Percentiles rank a stretch among this genome's conserved stretches.
Conservation (phyloP, 2,113 vertebrate genomes). For the Notothenia rossii region DNA sequence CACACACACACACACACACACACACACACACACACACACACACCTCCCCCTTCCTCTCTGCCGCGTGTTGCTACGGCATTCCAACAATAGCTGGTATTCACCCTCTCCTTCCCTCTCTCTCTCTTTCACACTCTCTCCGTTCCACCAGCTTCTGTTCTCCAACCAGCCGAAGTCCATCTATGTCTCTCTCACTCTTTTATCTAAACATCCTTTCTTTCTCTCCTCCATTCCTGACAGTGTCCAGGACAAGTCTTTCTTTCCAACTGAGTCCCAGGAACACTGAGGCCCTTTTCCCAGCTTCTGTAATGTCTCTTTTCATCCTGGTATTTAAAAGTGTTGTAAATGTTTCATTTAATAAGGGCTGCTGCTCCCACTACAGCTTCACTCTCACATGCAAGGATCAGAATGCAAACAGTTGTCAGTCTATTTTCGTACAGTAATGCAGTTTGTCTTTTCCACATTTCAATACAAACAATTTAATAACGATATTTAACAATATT, state of each 20-base stretch:
- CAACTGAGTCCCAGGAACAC: conserved; percentile 29
- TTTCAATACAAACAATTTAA: too few relatives aligned
- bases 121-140: conserved; percentile 44
- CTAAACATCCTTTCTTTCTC: conserved; percentile 39
- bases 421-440: too few relatives aligned
- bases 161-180: conserved; percentile 58
- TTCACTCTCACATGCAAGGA: too few relatives aligned
- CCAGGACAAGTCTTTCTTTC: conserved; percentile 44
- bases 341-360: conserved; percentile 9
- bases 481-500: too few relatives aligned
- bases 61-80: conserved; percentile 71
- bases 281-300: conserved; percentile 24
- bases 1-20: conserved; percentile 15
- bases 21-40: conserved; percentile 19
- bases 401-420: too few relatives aligned
- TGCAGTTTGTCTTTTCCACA: too few relatives aligned
- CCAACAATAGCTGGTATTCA: conserved; percentile 82
- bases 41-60: conserved; percentile 55
- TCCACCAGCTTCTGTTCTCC: conserved; percentile 56
- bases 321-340: conserved; percentile 14
- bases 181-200: conserved; percentile 61
- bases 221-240: conserved; percentile 41
- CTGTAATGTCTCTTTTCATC: neutral
- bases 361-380: too few relatives aligned
- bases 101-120: conserved; percentile 50